phyloP scores from a whole-genome alignment of 1,140 invertebrate species.

The Monomorium pharaonis region DNA sequence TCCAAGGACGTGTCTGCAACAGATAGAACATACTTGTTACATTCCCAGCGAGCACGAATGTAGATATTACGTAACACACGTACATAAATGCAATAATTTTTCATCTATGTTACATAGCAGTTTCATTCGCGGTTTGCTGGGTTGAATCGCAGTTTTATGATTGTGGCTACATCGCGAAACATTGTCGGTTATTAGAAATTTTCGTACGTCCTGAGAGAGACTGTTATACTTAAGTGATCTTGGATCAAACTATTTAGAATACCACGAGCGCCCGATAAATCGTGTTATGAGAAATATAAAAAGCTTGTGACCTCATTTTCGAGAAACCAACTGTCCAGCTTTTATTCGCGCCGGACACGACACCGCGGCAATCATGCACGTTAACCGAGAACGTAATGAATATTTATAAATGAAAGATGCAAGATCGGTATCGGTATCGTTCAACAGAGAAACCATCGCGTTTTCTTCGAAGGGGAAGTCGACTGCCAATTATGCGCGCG shows the following conservation, averaged over 20 bases:
- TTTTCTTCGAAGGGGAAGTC: background rate
- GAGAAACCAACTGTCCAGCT: slow-evolving; percentile 4
- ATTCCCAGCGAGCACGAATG: background rate
- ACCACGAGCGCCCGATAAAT: background rate
- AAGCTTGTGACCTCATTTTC: slow-evolving; percentile 11
- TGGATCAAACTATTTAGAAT: no score
- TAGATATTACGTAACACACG: no score
- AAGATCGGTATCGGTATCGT: slow-evolving; percentile 2
- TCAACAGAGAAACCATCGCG: background rate
- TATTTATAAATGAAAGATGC: slow-evolving; percentile 46
- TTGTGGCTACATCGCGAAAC: background rate
- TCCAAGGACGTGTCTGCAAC: no score
- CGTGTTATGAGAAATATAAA: background rate
- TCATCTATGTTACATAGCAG: no score
- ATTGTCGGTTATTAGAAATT: background rate
- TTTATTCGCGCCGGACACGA: background rate
- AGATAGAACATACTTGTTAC: background rate
- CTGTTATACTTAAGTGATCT: background rate
- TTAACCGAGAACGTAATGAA: slow-evolving; percentile 22
- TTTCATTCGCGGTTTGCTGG: background rate
- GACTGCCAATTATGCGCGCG: background rate
- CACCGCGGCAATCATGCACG: background rate
- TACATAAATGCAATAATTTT: no score
- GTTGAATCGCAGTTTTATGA: background rate
- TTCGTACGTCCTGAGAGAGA: background rate